These are phyloP conservation scores for Ichneumon xanthorius DNA, from an alignment of 2,888 invertebrate genomes.

Conservation along the genomic window DNA sequence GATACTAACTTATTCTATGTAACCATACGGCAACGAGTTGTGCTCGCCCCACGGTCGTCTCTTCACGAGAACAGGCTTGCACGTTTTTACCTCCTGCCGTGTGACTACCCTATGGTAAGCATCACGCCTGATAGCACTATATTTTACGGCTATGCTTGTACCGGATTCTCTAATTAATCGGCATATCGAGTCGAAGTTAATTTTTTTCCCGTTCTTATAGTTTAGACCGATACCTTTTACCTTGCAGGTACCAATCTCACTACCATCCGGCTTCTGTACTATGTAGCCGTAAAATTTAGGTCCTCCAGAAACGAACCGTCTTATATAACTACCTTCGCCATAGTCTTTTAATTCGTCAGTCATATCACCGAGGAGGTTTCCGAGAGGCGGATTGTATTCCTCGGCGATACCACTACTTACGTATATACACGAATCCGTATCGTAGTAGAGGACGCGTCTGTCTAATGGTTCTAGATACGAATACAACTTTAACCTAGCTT, in stretches of 20 bases:
- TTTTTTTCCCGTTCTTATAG: neutral
- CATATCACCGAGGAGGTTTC: slow-evolving; percentile 78
- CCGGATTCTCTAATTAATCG: neutral
- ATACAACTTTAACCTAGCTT: no score
- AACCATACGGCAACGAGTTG: no score
- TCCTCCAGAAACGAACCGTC: slow-evolving; percentile 79
- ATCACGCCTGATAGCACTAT: slow-evolving; percentile 1
- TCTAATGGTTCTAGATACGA: no score
- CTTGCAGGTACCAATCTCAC: neutral
- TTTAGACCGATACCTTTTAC: neutral
- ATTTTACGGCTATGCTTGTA: neutral
- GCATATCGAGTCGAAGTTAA: slow-evolving; percentile 1
- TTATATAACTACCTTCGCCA: slow-evolving; percentile 74
- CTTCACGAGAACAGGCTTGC: no score
- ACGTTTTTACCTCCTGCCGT: neutral
- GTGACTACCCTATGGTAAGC: neutral
- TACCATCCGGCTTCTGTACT: slow-evolving; percentile 7
- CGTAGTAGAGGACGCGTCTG: no score
- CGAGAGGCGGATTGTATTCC: no score
- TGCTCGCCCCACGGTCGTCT: no score
- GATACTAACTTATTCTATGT: no score
- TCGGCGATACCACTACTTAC: no score
- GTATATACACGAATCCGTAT: no score
- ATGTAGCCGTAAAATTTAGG: slow-evolving; percentile 75
- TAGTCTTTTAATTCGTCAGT: slow-evolving; percentile 78